phyloP scores from a whole-genome alignment of 53 echinoderm and acorn worm species.

The Luidia sarsii region DNA sequence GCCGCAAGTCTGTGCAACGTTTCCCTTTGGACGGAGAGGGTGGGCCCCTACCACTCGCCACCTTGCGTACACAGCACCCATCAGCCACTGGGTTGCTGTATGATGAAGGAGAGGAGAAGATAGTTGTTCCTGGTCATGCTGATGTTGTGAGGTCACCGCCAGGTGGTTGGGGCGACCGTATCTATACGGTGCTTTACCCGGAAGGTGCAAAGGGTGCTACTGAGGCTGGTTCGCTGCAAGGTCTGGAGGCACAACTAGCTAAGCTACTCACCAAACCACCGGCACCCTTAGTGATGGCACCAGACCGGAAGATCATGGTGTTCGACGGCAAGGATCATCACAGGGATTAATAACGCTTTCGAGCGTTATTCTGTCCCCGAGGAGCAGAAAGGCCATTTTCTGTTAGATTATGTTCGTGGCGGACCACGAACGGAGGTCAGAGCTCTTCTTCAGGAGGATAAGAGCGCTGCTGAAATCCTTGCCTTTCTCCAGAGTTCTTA shows the following conservation, averaged over 20 bases:
- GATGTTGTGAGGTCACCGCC: background rate
- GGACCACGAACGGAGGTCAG: constrained; percentile 19
- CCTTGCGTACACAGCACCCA: background rate
- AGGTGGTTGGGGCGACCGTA: constrained; percentile 24
- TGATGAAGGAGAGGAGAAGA: background rate
- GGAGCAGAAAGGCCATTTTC: background rate
- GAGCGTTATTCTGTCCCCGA: constrained; percentile 13
- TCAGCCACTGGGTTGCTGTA: background rate
- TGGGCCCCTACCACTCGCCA: constrained; percentile 1
- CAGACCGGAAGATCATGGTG: background rate
- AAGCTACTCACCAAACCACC: background rate
- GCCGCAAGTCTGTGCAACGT: background rate
- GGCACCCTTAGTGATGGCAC: constrained; percentile 29
- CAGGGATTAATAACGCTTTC: constrained; percentile 9
- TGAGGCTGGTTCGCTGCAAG: background rate
- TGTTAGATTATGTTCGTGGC: constrained; percentile 17
- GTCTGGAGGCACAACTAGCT: background rate
- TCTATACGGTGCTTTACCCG: background rate
- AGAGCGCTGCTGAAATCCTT: background rate
- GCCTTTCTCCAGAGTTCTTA: constrained; percentile 31
- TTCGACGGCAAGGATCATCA: constrained; percentile 21
- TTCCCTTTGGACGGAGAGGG: constrained; percentile 5
- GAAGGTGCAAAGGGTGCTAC: background rate
- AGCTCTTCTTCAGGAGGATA: background rate
- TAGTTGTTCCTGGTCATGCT: background rate